A percentile compares a stretch with the other conserved stretches of the same genome.
Evolutionary conservation across 2,113 vertebrate genomes (phyloP).

Genomic region (Phoxinus phoxinus): DNA sequence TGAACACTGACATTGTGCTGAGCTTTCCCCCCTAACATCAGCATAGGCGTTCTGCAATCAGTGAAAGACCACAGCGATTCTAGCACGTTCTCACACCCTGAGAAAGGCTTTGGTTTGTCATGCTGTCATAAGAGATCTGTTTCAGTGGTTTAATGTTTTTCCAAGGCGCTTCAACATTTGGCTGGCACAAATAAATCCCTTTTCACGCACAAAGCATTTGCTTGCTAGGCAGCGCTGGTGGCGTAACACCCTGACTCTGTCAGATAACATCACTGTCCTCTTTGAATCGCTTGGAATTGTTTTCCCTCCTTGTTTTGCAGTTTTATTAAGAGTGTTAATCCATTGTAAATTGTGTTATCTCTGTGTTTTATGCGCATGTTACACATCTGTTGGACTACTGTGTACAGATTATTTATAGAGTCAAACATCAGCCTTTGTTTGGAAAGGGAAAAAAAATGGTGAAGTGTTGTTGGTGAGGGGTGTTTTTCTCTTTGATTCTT

Average conservation of each 20-base stretch:
- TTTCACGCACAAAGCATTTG: slow-evolving; percentile 47
- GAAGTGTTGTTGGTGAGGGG: neutral
- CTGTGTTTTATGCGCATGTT: neutral
- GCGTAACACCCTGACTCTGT: slow-evolving; percentile 20
- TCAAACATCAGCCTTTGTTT: neutral
- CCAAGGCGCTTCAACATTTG: slow-evolving; percentile 31
- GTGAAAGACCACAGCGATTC: slow-evolving; percentile 55
- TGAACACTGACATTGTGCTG: slow-evolving; percentile 61
- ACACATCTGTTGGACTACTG: neutral
- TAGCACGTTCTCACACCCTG: slow-evolving; percentile 53
- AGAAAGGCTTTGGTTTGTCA: slow-evolving; percentile 61
- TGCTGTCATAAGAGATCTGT: slow-evolving; percentile 55
- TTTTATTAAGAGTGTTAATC: slow-evolving; percentile 32
- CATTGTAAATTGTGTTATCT: neutral
- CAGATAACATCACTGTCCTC: slow-evolving; percentile 37
- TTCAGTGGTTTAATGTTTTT: slow-evolving; percentile 52
- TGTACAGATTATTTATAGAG: neutral
- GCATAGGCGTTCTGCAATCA: slow-evolving; percentile 44
- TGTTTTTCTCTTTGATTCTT: slow-evolving; percentile 24
- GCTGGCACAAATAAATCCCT: slow-evolving; percentile 43
- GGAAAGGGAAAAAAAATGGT: neutral
- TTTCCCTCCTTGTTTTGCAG: slow-evolving; percentile 32
- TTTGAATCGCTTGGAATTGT: slow-evolving; percentile 25
- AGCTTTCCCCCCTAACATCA: neutral
- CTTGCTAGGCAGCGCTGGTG: slow-evolving; percentile 33